phyloP scores from a whole-genome alignment of 2,888 invertebrate genomes.

The Teleogryllus oceanicus region DNA sequence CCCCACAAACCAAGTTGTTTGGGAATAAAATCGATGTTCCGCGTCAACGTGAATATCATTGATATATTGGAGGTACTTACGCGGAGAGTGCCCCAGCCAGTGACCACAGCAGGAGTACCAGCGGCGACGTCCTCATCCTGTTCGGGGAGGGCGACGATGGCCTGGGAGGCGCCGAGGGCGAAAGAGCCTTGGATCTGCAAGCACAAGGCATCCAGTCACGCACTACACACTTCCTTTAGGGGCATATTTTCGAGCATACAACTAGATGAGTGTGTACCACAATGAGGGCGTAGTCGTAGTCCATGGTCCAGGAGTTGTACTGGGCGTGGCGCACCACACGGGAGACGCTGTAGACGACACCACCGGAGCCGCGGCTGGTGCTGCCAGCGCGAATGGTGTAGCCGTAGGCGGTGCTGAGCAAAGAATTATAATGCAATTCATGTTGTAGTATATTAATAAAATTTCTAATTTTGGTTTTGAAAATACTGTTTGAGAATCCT shows the following conservation, averaged over 20 bases:
- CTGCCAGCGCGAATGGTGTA: constrained; percentile 41
- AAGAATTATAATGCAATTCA: not conserved
- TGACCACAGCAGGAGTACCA: constrained; percentile 43
- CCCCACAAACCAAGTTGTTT: not conserved
- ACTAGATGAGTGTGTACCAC: constrained; percentile 41
- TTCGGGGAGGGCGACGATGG: constrained; percentile 45
- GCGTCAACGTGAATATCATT: not conserved
- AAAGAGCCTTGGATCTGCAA: constrained; percentile 40
- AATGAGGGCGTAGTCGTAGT: constrained; percentile 50
- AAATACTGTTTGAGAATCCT: no score
- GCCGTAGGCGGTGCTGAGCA: not conserved
- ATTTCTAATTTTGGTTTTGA: no score
- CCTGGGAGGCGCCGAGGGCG: constrained; percentile 45
- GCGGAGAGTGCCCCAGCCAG: constrained; percentile 46
- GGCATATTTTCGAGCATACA: not conserved
- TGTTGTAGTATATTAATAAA: no score
- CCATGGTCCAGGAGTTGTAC: constrained; percentile 44
- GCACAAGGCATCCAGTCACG: not conserved
- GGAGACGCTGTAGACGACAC: constrained; percentile 39
- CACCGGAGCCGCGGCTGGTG: constrained; percentile 38
- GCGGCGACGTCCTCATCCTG: constrained; percentile 40
- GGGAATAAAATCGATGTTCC: not conserved
- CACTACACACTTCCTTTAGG: not conserved
- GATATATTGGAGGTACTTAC: not conserved
- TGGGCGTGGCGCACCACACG: constrained; percentile 45